Base-by-base conservation (phyloP, 1,140 invertebrate genomes). In the Lepidurus couesii region DNA sequence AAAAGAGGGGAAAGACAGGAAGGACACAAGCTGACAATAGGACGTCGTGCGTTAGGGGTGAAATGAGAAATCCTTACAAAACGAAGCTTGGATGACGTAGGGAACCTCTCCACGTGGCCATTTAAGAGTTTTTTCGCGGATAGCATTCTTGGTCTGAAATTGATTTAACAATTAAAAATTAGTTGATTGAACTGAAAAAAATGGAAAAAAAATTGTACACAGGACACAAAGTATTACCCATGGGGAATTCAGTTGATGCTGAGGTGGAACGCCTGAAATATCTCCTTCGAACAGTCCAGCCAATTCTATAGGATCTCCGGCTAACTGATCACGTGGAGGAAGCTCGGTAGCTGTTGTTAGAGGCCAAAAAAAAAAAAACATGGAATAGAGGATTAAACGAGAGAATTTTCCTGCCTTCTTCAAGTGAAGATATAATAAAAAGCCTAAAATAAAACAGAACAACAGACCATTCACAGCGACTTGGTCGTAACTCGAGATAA, bases 251-350 rank as follows among this genome's bases (percentile, higher is more conserved):
- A n/a, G 53, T n/a, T 21, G 1, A 10, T 65, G 53, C 9, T 13
- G 16, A n/a, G 42, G 16, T 13, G n/a, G 21, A 34, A 80, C 79
- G 6, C 79, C 79, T 1, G 75, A 53, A 75, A 85, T 85, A 78
- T 85, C 84, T 3, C 84, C 84, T 76, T 85, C 83, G 78, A 83
- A 85, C 7, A 85, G 80, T 6, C 83, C 84, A 74, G 84, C 84
- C 42, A 83, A 34, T 79, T 84, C 83, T 6, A 85, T 82, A 7
- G 84, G 84, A 77, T 84, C 84, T 9, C 79, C 73, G 42, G 43
- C 53, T 16, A 77, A 44, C 13, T 44, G 44, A 42, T 80, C 47
- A 75, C 73, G 53, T 44, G 79, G 79, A 1, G 77, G 80, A 74
- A 73, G 75, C 44, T 80, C 77, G 44, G 65, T 34, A 21, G 44